phyloP scores from a whole-genome alignment of 2,888 invertebrate genomes.

The Folsomia candida region DNA sequence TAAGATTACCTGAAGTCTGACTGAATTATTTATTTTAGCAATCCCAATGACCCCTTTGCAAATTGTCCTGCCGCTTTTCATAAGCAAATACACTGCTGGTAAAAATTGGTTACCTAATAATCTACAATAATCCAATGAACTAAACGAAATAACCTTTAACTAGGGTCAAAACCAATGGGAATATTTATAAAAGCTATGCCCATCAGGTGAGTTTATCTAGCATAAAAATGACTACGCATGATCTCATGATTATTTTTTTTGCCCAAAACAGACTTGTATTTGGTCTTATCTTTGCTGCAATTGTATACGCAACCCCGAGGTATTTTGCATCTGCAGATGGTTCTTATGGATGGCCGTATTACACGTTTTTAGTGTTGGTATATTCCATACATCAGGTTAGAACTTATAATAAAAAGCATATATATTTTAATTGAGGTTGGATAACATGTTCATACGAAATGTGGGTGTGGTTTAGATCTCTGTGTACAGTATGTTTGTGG shows the following conservation, averaged over 20 bases:
- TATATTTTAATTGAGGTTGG: neutral
- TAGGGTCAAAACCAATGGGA: slow-evolving; percentile 75
- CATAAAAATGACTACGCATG: neutral
- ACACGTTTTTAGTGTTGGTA: slow-evolving; percentile 69
- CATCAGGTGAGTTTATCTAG: slow-evolving; percentile 58
- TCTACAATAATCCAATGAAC: slow-evolving; percentile 83
- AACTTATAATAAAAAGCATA: neutral
- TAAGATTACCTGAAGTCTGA: too few relatives aligned
- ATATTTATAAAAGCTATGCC: slow-evolving; percentile 87
- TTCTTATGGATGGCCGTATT: slow-evolving; percentile 66
- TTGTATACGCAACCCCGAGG: slow-evolving; percentile 82
- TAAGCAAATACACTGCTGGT: slow-evolving; percentile 79
- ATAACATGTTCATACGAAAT: slow-evolving; percentile 4
- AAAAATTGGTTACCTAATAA: too few relatives aligned
- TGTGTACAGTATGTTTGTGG: slow-evolving; percentile 94
- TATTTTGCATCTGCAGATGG: slow-evolving; percentile 64
- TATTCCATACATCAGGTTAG: slow-evolving; percentile 88
- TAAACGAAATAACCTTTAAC: too few relatives aligned
- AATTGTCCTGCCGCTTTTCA: slow-evolving; percentile 82
- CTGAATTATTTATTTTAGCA: too few relatives aligned
- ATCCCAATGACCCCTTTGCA: slow-evolving; percentile 93
- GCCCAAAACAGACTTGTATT: slow-evolving; percentile 72
- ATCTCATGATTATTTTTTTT: slow-evolving; percentile 10
- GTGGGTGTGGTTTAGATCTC: slow-evolving; percentile 73
- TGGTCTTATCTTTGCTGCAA: slow-evolving; percentile 74